Conservation (phyloP, 2,888 invertebrate species). For the Leucania comma region DNA sequence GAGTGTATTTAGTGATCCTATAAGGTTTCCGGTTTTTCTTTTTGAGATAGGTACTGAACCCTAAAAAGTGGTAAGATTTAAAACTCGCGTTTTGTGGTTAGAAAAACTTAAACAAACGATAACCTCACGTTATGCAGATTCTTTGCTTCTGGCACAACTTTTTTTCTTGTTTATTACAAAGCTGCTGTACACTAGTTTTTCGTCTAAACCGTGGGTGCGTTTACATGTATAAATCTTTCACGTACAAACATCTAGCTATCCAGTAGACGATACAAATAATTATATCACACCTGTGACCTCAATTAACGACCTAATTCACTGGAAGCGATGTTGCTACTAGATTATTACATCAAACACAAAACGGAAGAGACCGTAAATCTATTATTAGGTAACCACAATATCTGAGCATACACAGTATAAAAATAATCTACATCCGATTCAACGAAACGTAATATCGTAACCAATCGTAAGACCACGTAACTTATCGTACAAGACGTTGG, state of each 20-base stretch:
- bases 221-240: constrained; percentile 40
- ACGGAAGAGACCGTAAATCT: constrained; percentile 34
- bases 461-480: constrained; percentile 49
- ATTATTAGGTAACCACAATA: constrained; percentile 25
- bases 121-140: constrained; percentile 7
- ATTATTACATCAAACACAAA: constrained; percentile 18
- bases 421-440: constrained; percentile 43
- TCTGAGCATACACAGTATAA: constrained; percentile 15
- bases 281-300: constrained; percentile 35
- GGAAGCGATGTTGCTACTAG: constrained; percentile 13
- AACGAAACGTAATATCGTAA: constrained; percentile 33
- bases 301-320: constrained; percentile 31
- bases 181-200: constrained; percentile 2
- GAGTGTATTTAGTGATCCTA: no score
- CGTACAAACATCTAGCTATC: constrained; percentile 22
- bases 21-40: no score
- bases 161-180: constrained; percentile 20
- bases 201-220: constrained; percentile 33
- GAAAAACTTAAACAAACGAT: constrained; percentile 32
- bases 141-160: neutral
- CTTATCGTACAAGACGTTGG: constrained; percentile 43
- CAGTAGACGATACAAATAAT: constrained; percentile 32
- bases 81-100: constrained; percentile 3
- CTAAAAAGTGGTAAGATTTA: neutral
- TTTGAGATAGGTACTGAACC: no score